phyloP scores from a whole-genome alignment of 2,113 vertebrate genomes.

The Vireo altiloquus region DNA sequence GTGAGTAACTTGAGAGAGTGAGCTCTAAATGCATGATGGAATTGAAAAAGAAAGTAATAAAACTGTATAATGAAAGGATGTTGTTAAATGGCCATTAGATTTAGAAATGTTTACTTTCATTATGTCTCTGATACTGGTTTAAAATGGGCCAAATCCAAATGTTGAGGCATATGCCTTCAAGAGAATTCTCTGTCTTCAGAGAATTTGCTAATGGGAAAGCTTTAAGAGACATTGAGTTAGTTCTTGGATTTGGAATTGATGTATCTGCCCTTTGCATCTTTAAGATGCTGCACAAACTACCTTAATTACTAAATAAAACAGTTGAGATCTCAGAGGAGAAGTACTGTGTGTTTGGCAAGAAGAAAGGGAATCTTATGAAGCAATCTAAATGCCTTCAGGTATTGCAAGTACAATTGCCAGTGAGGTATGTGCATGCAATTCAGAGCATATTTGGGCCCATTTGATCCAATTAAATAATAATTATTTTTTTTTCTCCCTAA shows the following conservation, averaged over 20 bases:
- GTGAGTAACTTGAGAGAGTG: background rate
- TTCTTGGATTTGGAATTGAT: slow-evolving; percentile 8
- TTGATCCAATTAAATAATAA: slow-evolving; percentile 9
- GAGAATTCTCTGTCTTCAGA: slow-evolving; percentile 2
- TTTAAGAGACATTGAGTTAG: slow-evolving; percentile 7
- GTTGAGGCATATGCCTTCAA: background rate
- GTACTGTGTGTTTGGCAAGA: background rate
- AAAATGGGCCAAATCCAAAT: slow-evolving; percentile 9
- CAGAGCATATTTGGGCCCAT: background rate
- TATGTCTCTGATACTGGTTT: background rate
- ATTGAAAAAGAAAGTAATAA: slow-evolving; percentile 13
- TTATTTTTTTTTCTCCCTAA: background rate
- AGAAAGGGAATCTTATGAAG: slow-evolving; percentile 1
- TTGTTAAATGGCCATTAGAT: background rate
- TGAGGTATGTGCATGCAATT: background rate
- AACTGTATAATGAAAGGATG: background rate
- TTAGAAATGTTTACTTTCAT: slow-evolving; percentile 6
- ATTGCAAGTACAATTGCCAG: background rate
- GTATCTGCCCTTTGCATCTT: slow-evolving; percentile 32
- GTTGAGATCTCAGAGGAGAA: slow-evolving; percentile 19
- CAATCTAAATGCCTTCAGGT: slow-evolving; percentile 35
- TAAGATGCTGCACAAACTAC: slow-evolving; percentile 39
- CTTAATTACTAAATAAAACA: slow-evolving; percentile 55
- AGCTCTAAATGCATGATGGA: background rate
- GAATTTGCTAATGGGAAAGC: background rate